Base-by-base conservation (phyloP, 2,797 vertebrate genomes). In the Mormyrops boulengeri region DNA sequence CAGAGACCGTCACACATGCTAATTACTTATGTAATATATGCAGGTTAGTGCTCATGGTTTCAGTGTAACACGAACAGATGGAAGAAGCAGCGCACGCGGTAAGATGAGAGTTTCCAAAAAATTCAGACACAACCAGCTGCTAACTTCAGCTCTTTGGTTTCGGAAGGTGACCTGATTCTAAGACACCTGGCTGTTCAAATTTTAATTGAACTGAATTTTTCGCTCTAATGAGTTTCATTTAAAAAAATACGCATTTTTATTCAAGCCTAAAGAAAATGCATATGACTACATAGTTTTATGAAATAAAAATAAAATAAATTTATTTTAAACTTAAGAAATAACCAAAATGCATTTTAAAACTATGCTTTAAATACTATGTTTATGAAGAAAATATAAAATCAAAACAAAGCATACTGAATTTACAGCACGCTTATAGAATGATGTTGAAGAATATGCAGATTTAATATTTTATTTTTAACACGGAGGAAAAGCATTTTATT, bases 121-220 rank as follows among this genome's bases (percentile, higher is more conserved):
- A 41, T 80, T 73, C 66, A 73, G 66, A 73, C 73, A 80, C n/a
- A 80, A 14, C 66, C 66, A 38, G 66, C 66, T 73, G 73, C 41
- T 80, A 80, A 80, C 73, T 41, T 80, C 38, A 9, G 38, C 73
- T 80, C 38, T 47, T 80, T 47, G 73, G 73, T 44, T 80, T 80
- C 34, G 73, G 73, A 41, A 80, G 34, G 38, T 19, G 73, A 80
- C 73, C 73, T 47, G 38, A 80, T 73, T 73, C 66, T 34, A 73
- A 73, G 66, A 73, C 66, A 73, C 66, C 66, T 73, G 66, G 66
- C 73, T 80, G 14, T n/a, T 80, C 73, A 80, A 47, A 80, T 80
- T 80, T 80, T 80, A 80, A 80, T 80, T 80, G 38, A 80, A 44
- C 19, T 80, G 73, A 80, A 80, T 80, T 80, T 44, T 44, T n/a